Conservation (phyloP, 1,140 invertebrate genomes). For the Melitaea cinxia region DNA sequence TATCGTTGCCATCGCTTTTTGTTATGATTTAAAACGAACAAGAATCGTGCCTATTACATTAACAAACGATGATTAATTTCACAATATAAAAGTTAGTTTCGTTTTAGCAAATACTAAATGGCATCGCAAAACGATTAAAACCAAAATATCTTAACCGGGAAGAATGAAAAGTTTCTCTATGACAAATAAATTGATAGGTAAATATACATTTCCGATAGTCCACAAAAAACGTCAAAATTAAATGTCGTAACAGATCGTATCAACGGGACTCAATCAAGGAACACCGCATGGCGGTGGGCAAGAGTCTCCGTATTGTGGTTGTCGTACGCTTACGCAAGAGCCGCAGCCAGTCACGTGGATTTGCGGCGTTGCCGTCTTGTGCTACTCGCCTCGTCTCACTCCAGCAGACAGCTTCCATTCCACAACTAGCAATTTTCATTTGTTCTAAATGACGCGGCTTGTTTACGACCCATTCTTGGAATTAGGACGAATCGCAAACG, state of each 20-base stretch:
- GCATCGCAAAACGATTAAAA: constrained; percentile 1
- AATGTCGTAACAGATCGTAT: too few relatives aligned
- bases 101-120: constrained; percentile 5
- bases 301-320: constrained; percentile 50
- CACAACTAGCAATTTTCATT: constrained; percentile 74
- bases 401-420: constrained; percentile 60
- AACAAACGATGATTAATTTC: constrained; percentile 10
- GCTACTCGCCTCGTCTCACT: constrained; percentile 57
- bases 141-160: neutral
- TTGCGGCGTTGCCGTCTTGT: constrained; percentile 69
- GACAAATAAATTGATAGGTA: too few relatives aligned
- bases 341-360: constrained; percentile 73
- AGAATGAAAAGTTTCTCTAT: neutral
- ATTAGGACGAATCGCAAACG: constrained; percentile 59
- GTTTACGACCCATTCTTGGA: constrained; percentile 71
- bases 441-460: constrained; percentile 73
- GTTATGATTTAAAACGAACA: constrained; percentile 12
- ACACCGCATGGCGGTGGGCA: constrained; percentile 37
- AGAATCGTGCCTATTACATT: constrained; percentile 16
- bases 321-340: constrained; percentile 79
- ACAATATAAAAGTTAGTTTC: constrained; percentile 16
- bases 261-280: constrained; percentile 49
- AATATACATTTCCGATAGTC: too few relatives aligned
- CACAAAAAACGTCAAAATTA: too few relatives aligned
- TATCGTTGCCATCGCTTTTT: constrained; percentile 44